A percentile compares a stretch with the other conserved stretches of the same genome.
Conservation (phyloP, 2,113 vertebrate species). For the Choloepus hoffmanni region DNA sequence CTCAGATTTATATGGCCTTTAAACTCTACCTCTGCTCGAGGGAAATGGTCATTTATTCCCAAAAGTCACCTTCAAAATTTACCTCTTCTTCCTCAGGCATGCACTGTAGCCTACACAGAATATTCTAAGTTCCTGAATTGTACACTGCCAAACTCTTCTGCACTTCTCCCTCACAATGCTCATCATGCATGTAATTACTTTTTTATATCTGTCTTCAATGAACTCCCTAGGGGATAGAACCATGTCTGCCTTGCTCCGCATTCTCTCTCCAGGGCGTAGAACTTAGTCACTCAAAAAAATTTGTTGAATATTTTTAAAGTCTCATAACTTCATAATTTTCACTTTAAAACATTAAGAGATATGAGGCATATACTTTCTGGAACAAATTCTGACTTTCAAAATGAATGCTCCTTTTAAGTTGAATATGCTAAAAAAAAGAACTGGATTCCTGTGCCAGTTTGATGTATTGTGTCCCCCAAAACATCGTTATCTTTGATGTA, state of each 20-base stretch:
- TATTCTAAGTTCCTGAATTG: background rate
- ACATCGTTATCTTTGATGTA: no score
- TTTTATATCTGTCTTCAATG: background rate
- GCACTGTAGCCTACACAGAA: background rate
- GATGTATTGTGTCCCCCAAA: no score
- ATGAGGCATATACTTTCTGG: background rate
- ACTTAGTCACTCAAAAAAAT: background rate
- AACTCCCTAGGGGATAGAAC: background rate
- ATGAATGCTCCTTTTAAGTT: background rate
- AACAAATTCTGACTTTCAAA: background rate
- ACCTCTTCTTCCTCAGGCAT: background rate
- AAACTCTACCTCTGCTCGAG: background rate
- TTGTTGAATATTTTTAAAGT: background rate
- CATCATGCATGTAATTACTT: background rate
- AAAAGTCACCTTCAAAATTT: background rate
- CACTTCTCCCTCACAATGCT: background rate
- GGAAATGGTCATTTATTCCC: background rate
- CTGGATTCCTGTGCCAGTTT: background rate
- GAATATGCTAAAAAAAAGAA: constrained; percentile 25
- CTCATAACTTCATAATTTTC: background rate
- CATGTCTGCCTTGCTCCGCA: background rate
- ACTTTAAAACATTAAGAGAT: constrained; percentile 39
- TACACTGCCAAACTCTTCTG: background rate
- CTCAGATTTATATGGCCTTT: background rate
- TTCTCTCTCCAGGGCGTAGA: background rate